These are phyloP conservation scores for Orchestia grillus DNA, from an alignment of 1,140 invertebrate genomes.

Conservation along the genomic window DNA sequence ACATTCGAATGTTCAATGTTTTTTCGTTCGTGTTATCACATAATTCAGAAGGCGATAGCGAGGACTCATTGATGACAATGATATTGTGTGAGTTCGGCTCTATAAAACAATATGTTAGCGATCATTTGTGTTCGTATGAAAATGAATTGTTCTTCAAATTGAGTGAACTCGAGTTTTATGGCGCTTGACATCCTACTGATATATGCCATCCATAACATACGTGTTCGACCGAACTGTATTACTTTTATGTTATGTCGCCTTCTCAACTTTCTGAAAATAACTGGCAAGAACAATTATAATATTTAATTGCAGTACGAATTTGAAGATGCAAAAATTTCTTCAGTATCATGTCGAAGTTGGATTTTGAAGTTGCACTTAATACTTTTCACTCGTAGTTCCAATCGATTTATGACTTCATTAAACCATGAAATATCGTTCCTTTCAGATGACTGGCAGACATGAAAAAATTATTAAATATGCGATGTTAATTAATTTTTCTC, in stretches of 20 bases:
- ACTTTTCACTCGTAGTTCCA: too few species aligned
- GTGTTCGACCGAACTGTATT: too few species aligned
- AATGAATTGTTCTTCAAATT: too few species aligned
- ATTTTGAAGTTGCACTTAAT: neutral
- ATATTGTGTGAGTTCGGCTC: neutral
- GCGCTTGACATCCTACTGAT: too few species aligned
- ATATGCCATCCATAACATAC: too few species aligned
- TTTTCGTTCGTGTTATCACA: neutral
- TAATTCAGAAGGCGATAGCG: neutral
- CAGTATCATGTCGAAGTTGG: neutral
- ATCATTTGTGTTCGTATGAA: neutral
- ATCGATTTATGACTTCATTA: neutral
- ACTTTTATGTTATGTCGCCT: too few species aligned
- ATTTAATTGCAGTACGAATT: neutral
- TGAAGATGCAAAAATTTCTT: neutral
- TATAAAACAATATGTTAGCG: neutral
- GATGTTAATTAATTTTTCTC: neutral
- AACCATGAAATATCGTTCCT: neutral
- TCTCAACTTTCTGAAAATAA: neutral
- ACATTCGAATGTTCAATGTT: neutral
- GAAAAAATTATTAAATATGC: neutral
- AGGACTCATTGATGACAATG: neutral
- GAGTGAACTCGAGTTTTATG: too few species aligned
- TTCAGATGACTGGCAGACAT: neutral
- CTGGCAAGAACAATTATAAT: neutral